phyloP scores from a whole-genome alignment of 2,888 invertebrate species.

The Xylocampa areola region DNA sequence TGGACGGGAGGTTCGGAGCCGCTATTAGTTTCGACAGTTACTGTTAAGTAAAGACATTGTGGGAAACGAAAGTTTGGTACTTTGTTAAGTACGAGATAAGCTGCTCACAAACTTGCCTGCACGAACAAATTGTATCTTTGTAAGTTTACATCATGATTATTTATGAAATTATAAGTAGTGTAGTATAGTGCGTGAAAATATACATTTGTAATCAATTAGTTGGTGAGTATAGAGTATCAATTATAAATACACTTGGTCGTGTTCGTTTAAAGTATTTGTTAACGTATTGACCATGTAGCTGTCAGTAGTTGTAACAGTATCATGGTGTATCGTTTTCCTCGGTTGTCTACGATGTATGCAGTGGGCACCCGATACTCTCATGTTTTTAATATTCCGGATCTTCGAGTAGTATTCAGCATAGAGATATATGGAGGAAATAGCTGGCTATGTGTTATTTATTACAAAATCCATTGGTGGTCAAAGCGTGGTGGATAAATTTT shows the following conservation, averaged over 20 bases:
- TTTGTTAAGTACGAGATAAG: slow-evolving; percentile 16
- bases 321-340: not conserved
- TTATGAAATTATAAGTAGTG: too few species aligned
- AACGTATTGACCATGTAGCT: not conserved
- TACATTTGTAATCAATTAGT: not conserved
- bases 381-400: slow-evolving; percentile 17
- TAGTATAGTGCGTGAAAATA: not conserved
- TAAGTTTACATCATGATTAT: too few species aligned
- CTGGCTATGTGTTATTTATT: slow-evolving; percentile 49
- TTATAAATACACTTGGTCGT: not conserved
- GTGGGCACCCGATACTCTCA: slow-evolving; percentile 30
- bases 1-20: slow-evolving; percentile 44
- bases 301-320: slow-evolving; percentile 4
- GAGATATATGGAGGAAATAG: slow-evolving; percentile 40
- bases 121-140: not conserved
- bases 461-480: slow-evolving; percentile 41
- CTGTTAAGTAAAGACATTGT: slow-evolving; percentile 58
- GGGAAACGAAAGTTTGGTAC: slow-evolving; percentile 58
- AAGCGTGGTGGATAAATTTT: slow-evolving; percentile 51
- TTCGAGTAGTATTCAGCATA: slow-evolving; percentile 20
- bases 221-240: not conserved
- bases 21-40: slow-evolving; percentile 61
- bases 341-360: slow-evolving; percentile 5
- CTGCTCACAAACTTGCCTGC: slow-evolving; percentile 1
- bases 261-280: not conserved